phyloP scores from a whole-genome alignment of 1,140 invertebrate species.

The Halictus rubicundus region DNA sequence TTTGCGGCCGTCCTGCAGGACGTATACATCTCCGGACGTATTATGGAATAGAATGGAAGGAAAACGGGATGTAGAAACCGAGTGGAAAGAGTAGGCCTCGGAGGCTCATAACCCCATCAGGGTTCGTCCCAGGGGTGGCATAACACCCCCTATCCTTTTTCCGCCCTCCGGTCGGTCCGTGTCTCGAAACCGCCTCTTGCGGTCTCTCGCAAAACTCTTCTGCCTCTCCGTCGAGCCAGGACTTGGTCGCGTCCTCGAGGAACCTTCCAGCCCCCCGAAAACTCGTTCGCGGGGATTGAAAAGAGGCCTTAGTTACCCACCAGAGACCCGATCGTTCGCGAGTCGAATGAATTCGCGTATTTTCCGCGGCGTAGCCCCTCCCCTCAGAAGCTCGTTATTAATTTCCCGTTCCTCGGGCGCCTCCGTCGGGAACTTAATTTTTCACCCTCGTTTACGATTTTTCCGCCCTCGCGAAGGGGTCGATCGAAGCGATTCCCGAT shows the following conservation, averaged over 20 bases:
- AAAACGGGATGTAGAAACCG: conserved; percentile 75
- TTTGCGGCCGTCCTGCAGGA: conserved; percentile 74
- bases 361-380: conserved; percentile 12
- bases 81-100: conserved; percentile 78
- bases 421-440: conserved; percentile 12
- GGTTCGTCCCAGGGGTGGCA: conserved; percentile 75
- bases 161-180: conserved; percentile 43
- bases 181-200: conserved; percentile 64
- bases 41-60: conserved; percentile 80
- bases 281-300: conserved; percentile 59
- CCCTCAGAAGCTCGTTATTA: conserved; percentile 48
- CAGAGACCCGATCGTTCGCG: conserved; percentile 51
- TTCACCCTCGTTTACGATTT: conserved; percentile 30
- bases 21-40: conserved; percentile 75
- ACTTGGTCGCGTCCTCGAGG: background rate
- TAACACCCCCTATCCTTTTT: conserved; percentile 66
- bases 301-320: conserved; percentile 62
- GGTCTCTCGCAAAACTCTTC: conserved; percentile 56
- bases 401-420: conserved; percentile 37
- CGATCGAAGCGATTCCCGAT: background rate
- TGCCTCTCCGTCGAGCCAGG: background rate
- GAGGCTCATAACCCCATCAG: conserved; percentile 81
- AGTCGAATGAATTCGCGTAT: conserved; percentile 52
- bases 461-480: background rate
- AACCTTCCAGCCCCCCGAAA: conserved; percentile 13